Percentiles rank a stretch among this genome's conserved stretches.
Evolutionary conservation across 92 coral and sea anemone species (phyloP).

Genomic region (Phenganax stokvisi): DNA sequence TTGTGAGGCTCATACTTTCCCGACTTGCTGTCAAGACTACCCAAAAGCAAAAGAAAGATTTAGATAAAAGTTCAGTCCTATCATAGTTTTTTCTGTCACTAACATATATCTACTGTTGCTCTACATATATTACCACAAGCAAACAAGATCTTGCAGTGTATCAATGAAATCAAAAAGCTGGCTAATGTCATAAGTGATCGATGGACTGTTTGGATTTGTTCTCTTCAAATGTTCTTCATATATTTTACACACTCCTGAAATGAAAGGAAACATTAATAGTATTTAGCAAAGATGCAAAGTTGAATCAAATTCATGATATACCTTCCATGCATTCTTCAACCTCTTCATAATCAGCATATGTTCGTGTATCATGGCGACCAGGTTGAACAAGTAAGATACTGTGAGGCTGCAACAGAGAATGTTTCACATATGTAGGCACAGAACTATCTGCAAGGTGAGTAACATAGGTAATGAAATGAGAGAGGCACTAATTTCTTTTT

Average conservation of each 20-base stretch:
- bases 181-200: slow-evolving; percentile 95
- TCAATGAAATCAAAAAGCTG: slow-evolving; percentile 93
- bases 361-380: slow-evolving; percentile 79
- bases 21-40: slow-evolving; percentile 57
- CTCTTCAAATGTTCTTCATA: slow-evolving; percentile 93
- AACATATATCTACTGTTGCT: background rate
- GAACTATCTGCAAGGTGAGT: too few species aligned
- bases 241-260: slow-evolving; percentile 86
- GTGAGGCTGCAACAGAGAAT: slow-evolving; percentile 56
- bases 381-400: slow-evolving; percentile 89
- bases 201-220: slow-evolving; percentile 86
- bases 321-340: slow-evolving; percentile 99
- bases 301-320: slow-evolving; percentile 1
- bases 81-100: background rate
- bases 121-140: slow-evolving; percentile 68
- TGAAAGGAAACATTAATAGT: background rate
- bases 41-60: slow-evolving; percentile 20
- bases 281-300: background rate
- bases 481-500: too few species aligned
- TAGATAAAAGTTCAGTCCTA: slow-evolving; percentile 41
- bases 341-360: slow-evolving; percentile 95
- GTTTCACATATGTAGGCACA: background rate
- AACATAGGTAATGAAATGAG: too few species aligned
- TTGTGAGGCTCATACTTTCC: slow-evolving; percentile 79
- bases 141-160: slow-evolving; percentile 78